Conservation (phyloP, 2,797 vertebrate species). For the Sphaeramia orbicularis region DNA sequence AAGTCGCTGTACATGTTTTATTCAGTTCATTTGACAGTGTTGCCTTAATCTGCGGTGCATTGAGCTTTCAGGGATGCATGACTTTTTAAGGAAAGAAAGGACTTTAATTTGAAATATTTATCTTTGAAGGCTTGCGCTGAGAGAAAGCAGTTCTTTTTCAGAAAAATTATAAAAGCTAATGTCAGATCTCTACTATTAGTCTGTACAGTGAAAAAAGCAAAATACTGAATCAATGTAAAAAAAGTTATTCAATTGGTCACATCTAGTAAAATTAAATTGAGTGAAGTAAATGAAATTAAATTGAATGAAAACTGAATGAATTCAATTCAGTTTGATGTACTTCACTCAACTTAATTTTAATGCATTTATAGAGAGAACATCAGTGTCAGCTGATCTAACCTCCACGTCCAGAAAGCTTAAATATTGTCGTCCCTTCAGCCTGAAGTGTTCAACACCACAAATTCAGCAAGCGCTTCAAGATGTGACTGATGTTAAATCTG, state of each 20-base stretch:
- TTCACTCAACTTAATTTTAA: neutral
- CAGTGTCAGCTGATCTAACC: slow-evolving; percentile 54
- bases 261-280: no score
- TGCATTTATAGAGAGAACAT: neutral
- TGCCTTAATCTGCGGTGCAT: neutral
- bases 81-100: neutral
- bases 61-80: neutral
- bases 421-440: slow-evolving; percentile 3
- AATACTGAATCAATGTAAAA: no score
- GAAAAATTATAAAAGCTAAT: neutral
- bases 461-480: neutral
- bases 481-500: no score
- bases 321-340: no score
- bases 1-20: neutral
- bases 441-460: slow-evolving; percentile 14
- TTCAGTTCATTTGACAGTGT: neutral
- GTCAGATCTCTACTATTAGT: neutral
- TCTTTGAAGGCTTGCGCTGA: neutral
- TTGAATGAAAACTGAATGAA: neutral
- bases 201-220: no score
- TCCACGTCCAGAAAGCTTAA: slow-evolving; percentile 17
- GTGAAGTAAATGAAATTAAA: no score
- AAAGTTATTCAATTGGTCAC: no score
- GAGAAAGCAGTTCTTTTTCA: neutral
- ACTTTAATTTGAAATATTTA: neutral